Conservation (phyloP, 2,888 invertebrate species). For the Leptinotarsa rubiginosa region DNA sequence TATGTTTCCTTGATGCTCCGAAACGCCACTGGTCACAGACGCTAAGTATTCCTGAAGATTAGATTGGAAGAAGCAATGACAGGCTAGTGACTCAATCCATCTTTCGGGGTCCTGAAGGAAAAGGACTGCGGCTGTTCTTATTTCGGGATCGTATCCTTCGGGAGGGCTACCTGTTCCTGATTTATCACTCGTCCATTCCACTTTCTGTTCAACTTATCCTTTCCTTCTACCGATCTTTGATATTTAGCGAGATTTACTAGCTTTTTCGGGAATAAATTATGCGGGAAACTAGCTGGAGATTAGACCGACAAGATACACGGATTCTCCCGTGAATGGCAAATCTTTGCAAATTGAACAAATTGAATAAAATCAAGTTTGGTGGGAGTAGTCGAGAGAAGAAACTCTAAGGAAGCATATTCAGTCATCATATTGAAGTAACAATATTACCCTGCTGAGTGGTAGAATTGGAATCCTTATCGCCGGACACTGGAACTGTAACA, state of each 20-base stretch:
- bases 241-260: constrained; percentile 66
- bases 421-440: too few relatives aligned
- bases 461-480: too few relatives aligned
- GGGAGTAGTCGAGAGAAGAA: neutral
- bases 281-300: constrained; percentile 47
- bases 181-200: constrained; percentile 66
- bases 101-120: constrained; percentile 60
- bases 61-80: constrained; percentile 60
- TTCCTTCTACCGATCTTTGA: constrained; percentile 64
- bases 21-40: constrained; percentile 35
- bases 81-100: constrained; percentile 62
- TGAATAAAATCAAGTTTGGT: constrained; percentile 23
- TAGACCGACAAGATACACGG: constrained; percentile 44
- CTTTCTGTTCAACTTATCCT: constrained; percentile 65
- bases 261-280: constrained; percentile 64
- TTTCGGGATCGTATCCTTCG: constrained; percentile 63
- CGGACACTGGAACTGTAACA: too few relatives aligned
- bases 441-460: too few relatives aligned
- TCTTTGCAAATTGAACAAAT: constrained; percentile 38
- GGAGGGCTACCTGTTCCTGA: constrained; percentile 66
- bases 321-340: constrained; percentile 46
- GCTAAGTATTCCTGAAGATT: constrained; percentile 52
- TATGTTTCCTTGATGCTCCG: neutral
- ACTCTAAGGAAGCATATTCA: too few relatives aligned
- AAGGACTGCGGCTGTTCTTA: constrained; percentile 62